Percentiles rank a stretch among this genome's conserved stretches.
Evolutionary conservation across 2,888 invertebrate genomes (phyloP).

Genomic region (Amphimallon solstitiale): DNA sequence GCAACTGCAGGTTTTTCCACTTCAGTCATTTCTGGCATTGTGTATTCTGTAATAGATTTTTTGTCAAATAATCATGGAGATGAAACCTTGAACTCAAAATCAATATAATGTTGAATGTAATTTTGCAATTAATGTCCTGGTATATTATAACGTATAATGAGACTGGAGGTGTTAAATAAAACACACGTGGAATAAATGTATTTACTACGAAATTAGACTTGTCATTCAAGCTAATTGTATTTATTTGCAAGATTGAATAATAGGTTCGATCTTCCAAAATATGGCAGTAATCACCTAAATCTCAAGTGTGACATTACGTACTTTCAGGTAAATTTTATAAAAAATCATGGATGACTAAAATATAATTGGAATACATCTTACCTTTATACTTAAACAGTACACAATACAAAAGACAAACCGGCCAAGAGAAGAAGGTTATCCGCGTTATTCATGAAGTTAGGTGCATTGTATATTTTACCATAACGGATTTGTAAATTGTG

Average conservation of each 20-base stretch:
- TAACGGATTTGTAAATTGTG: no score
- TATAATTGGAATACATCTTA: slow-evolving; percentile 23
- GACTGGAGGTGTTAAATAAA: neutral
- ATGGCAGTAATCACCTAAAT: neutral
- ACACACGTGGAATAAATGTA: slow-evolving; percentile 1
- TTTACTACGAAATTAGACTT: slow-evolving; percentile 5
- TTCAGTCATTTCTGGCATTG: slow-evolving; percentile 90
- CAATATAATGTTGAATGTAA: slow-evolving; percentile 6
- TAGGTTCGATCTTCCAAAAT: neutral
- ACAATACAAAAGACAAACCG: slow-evolving; percentile 21
- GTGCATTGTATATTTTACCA: neutral
- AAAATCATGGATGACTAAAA: slow-evolving; percentile 25
- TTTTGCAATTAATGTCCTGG: neutral
- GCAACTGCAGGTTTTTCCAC: slow-evolving; percentile 78
- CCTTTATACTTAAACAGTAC: neutral
- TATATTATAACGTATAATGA: neutral
- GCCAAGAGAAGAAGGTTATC: slow-evolving; percentile 26
- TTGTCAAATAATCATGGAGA: neutral
- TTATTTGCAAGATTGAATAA: neutral
- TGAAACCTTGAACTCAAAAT: slow-evolving; percentile 34
- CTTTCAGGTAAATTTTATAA: neutral
- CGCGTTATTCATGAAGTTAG: slow-evolving; percentile 34
- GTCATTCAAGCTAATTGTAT: neutral
- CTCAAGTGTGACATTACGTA: neutral
- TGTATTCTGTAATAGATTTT: neutral